phyloP scores from a whole-genome alignment of 2,113 vertebrate species.

The Apistogramma diplotaenia region DNA sequence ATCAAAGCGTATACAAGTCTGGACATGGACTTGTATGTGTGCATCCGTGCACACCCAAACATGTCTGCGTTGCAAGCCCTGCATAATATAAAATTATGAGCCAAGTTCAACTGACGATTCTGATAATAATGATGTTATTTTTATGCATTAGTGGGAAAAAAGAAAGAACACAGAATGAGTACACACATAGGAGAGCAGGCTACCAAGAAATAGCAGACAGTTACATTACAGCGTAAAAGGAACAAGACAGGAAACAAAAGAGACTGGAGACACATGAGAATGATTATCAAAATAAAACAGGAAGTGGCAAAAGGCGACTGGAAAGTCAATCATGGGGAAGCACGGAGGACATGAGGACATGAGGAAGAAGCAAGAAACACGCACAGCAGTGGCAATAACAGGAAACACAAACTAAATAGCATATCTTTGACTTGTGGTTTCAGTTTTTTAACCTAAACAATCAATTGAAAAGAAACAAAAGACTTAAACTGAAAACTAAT shows the following conservation, averaged over 20 bases:
- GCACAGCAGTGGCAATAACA: neutral
- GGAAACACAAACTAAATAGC: too few species aligned
- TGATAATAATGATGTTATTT: neutral
- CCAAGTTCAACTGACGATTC: neutral
- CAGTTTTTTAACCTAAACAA: neutral
- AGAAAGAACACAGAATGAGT: neutral
- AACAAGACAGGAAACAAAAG: too few species aligned
- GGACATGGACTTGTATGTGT: too few species aligned
- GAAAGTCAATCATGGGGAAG: neutral
- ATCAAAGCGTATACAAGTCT: too few species aligned
- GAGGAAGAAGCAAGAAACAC: neutral
- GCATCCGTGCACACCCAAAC: too few species aligned
- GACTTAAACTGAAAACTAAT: neutral
- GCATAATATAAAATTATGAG: neutral
- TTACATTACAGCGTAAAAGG: too few species aligned
- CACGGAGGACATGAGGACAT: neutral
- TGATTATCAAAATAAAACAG: neutral
- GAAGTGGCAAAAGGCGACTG: neutral
- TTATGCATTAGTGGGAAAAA: too few species aligned
- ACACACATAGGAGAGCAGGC: neutral
- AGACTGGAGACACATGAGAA: neutral
- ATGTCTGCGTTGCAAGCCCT: too few species aligned
- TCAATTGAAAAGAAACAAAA: neutral
- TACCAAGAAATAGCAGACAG: neutral
- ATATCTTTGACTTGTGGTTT: neutral